Percentiles rank a stretch among this genome's conserved stretches.
These are phyloP conservation scores for Dolomedes plantarius DNA, from an alignment of 2,888 invertebrate genomes.

Conservation along the genomic window DNA sequence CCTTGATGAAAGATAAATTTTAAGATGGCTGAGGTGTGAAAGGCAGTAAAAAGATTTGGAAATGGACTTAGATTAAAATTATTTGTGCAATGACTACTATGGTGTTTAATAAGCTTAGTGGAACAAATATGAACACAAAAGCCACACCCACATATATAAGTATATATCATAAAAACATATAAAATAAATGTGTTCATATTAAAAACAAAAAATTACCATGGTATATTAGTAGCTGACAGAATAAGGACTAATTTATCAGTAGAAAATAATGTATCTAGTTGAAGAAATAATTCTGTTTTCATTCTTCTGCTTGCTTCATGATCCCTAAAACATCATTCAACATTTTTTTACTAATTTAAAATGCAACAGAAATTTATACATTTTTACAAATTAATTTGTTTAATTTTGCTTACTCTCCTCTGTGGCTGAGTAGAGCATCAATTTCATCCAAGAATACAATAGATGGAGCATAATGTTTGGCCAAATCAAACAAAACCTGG, in stretches of 20 bases:
- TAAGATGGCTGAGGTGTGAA: too few relatives aligned
- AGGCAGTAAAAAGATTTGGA: too few relatives aligned
- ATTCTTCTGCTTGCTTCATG: slow-evolving; percentile 92
- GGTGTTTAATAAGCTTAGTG: too few relatives aligned
- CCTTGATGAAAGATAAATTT: too few relatives aligned
- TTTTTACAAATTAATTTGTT: too few relatives aligned
- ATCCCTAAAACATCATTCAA: slow-evolving; percentile 80
- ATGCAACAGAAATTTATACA: too few relatives aligned
- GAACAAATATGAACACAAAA: too few relatives aligned
- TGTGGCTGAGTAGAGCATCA: slow-evolving; percentile 86
- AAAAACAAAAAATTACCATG: slow-evolving; percentile 86
- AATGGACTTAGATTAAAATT: too few relatives aligned
- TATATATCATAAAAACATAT: too few relatives aligned
- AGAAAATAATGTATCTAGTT: slow-evolving; percentile 86
- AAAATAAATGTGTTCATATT: too few relatives aligned
- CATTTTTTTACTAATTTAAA: not conserved
- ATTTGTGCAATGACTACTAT: too few relatives aligned
- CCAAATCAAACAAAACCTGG: slow-evolving; percentile 90
- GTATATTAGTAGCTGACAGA: slow-evolving; percentile 92
- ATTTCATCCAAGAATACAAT: slow-evolving; percentile 96
- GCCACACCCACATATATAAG: too few relatives aligned
- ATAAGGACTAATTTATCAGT: slow-evolving; percentile 83
- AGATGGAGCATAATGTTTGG: slow-evolving; percentile 88
- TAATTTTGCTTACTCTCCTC: slow-evolving; percentile 75
- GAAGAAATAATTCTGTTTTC: slow-evolving; percentile 90